Base-by-base conservation (phyloP, 1,140 invertebrate genomes). In the Cyrtorhinus lividipennis region DNA sequence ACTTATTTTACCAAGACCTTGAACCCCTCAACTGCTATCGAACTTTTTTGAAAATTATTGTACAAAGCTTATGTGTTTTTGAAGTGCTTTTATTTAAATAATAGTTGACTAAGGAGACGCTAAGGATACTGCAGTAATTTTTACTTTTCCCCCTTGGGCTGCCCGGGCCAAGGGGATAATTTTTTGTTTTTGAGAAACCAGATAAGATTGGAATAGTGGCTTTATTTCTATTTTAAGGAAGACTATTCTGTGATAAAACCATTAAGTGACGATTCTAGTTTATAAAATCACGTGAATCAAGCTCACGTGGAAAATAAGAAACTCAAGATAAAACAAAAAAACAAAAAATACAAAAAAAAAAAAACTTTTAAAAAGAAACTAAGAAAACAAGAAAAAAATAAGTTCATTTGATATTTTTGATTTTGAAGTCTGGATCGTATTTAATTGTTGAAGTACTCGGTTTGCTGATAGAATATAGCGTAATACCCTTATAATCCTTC, bases 171-270 rank as follows among this genome's bases (percentile, higher is more conserved):
- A 56, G 53, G 30, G 62, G 53, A 56, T 23, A 38, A 38, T 15
- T 38, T 38, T 38, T 38, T 38, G 5, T 3, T 53, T 57, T 62
- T 57, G 23, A 44, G 44, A 44, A 62, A 25, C 53, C 62, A 56
- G 24, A 62, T 62, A 62, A 62, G 62, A 64, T 59, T 59, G 62
- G 62, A 64, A 59, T 64, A 59, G 62, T 64, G 62, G 62, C 62
- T 64, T 64, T 60, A 58, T 62, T 67, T 65, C 56, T 68, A 69
- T 65, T 62, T 56, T 63, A 68, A 68, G 67, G 64, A 53, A 53
- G 58, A 67, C 65, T 64, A 58, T 67, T 68, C 68, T 69, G 68
- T 69, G 68, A 69, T 69, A 69, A 62, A 64, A 24, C 58, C 27
- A 30, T 44, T 65, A 62, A 44, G 53, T 53, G 53, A 59, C 58